Evolutionary conservation across 2,888 invertebrate genomes (phyloP), one percentile per base, ranked within the genome.

Genomic region (Margaritifera margaritifera): DNA sequence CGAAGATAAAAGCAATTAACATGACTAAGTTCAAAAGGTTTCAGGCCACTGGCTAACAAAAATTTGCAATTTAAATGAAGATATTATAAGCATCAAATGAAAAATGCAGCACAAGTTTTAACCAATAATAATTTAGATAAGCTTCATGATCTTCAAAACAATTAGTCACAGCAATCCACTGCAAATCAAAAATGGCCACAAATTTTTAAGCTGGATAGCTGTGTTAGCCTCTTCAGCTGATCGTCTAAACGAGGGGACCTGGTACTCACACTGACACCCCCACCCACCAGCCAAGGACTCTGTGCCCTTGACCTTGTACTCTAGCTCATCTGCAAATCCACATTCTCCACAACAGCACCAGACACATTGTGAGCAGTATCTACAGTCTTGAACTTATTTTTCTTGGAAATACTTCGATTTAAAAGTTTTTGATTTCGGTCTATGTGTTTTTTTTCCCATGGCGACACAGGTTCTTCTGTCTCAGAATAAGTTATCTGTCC

Each of bases 191-290:
- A 42, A 42, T 42, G 42, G 42, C 42, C 42, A 42, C 42, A 42
- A 42, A 15, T 42, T 42, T 42, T 42, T 42, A 77, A 54, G 55
- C 71, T 74, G 55, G 74, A 72, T 65, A 77, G 71, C 57, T 71
- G 74, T 27, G 74, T 77, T 69, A 77, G 65, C 71, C 72, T 77
- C n/a, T 72, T 72, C 50, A 77, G 72, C 67, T 74, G 71, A 59
- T 72, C 74, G 53, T 77, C 77, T 61, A 77, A 71, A 56, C 69
- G 70, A 15, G 77, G 77, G 15, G 68, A 59, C 22, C 74, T 61
- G 56, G 68, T 68, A 66, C 69, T 69, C 42, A 72, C 69, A 61
- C 60, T 74, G 69, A 72, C 61, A 58, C 58, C 70, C 55, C 72
- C 63, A 58, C 61, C 60, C 57, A 62, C 71, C 31, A 63, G 59